These are phyloP conservation scores for Lithobius niger DNA, from an alignment of 1,140 invertebrate species.

Conservation along the genomic window DNA sequence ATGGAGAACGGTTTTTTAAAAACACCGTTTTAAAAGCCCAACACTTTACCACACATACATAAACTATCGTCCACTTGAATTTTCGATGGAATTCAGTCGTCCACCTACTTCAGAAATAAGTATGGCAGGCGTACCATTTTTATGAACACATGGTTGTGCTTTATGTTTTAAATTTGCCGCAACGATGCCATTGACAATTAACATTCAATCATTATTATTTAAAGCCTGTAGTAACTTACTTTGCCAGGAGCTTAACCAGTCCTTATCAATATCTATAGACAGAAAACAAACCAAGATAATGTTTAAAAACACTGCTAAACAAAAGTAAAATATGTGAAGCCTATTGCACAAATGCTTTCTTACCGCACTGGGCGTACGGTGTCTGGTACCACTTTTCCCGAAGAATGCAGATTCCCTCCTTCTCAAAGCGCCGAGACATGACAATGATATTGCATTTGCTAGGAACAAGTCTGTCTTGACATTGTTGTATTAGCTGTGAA, in stretches of 20 bases:
- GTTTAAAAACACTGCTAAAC: not conserved
- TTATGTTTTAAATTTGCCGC: too few species aligned
- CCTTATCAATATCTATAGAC: conserved; percentile 11
- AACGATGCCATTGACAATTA: too few species aligned
- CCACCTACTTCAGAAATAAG: too few species aligned
- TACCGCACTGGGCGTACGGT: conserved; percentile 4
- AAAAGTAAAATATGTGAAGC: not conserved
- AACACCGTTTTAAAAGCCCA: too few species aligned
- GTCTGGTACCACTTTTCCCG: conserved; percentile 28
- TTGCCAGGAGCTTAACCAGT: conserved; percentile 4
- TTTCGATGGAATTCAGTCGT: too few species aligned
- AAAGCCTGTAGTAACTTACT: conserved; percentile 7
- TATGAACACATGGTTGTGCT: too few species aligned
- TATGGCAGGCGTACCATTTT: too few species aligned
- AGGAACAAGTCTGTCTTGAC: conserved; percentile 21
- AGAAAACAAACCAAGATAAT: not conserved
- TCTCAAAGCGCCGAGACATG: conserved; percentile 23
- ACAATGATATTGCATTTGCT: conserved; percentile 26
- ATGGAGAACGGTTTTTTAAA: too few species aligned
- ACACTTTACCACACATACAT: too few species aligned
- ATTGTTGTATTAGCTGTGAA: conserved; percentile 24
- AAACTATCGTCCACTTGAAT: too few species aligned
- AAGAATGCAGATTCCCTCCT: conserved; percentile 17
- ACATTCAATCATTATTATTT: too few species aligned
- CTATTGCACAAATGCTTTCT: not conserved